Evolutionary conservation across 2,113 vertebrate species (phyloP).

Genomic region (Antechinus flavipes): DNA sequence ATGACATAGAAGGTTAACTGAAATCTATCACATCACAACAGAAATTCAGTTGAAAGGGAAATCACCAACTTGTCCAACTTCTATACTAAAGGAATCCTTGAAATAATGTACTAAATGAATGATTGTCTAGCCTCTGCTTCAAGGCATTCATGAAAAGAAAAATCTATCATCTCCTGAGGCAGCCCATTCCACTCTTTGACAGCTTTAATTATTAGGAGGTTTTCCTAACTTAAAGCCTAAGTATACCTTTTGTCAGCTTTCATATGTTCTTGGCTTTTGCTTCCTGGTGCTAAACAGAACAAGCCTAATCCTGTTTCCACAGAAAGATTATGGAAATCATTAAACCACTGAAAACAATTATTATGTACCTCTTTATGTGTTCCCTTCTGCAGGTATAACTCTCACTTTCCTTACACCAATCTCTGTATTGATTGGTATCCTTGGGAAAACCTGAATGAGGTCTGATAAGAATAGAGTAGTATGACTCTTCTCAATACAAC

Average conservation of each 20-base stretch:
- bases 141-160: neutral
- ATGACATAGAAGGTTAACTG: neutral
- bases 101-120: neutral
- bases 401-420: neutral
- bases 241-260: neutral
- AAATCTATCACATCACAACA: constrained; percentile 27
- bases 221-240: neutral
- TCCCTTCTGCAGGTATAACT: neutral
- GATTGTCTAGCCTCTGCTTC: neutral
- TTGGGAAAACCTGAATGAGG: neutral
- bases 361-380: neutral
- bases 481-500: neutral
- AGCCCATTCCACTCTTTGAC: neutral
- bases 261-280: neutral
- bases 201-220: neutral
- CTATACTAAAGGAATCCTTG: neutral
- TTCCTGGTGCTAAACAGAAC: neutral
- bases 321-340: neutral
- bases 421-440: neutral
- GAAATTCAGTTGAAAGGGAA: neutral
- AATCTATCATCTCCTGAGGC: neutral
- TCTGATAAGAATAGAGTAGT: neutral
- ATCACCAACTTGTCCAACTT: neutral
- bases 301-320: neutral
- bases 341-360: neutral